phyloP scores from a whole-genome alignment of 2,888 invertebrate species.

The Taenaris catops region DNA sequence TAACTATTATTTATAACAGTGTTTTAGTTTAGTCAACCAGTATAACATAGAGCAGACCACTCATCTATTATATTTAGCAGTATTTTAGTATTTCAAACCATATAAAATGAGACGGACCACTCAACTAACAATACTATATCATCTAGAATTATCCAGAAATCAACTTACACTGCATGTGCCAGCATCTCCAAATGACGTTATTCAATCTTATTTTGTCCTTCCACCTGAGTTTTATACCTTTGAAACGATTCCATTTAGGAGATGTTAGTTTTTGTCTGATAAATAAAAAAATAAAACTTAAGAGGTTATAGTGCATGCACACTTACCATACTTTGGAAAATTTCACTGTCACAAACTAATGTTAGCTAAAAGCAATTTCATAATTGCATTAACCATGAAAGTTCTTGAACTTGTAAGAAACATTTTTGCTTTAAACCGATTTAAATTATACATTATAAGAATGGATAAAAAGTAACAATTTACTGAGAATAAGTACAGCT shows the following conservation, averaged over 20 bases:
- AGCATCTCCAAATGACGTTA: conserved; percentile 99
- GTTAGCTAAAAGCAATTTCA: conserved; percentile 42
- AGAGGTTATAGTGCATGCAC: conserved; percentile 19
- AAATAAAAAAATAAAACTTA: conserved; percentile 45
- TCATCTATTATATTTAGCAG: too few species aligned
- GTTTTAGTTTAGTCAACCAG: too few species aligned
- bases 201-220: conserved; percentile 99
- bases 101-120: too few species aligned
- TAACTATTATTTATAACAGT: too few species aligned
- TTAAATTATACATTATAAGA: conserved; percentile 54
- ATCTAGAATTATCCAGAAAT: too few species aligned
- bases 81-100: too few species aligned
- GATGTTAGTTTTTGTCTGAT: conserved; percentile 98
- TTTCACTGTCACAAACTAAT: conserved; percentile 54
- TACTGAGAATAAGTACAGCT: conserved; percentile 39
- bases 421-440: conserved; percentile 55
- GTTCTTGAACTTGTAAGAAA: conserved; percentile 49
- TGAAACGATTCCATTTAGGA: conserved; percentile 99
- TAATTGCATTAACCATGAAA: conserved; percentile 50
- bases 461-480: conserved; percentile 32
- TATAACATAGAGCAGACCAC: too few species aligned
- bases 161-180: conserved; percentile 99
- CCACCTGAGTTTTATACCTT: conserved; percentile 97
- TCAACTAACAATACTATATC: too few species aligned
- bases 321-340: conserved; percentile 55